A percentile compares a stretch with the other conserved stretches of the same genome.
phyloP scores from a whole-genome alignment of 2,797 vertebrate species.

The Lindbergichthys nudifrons region DNA sequence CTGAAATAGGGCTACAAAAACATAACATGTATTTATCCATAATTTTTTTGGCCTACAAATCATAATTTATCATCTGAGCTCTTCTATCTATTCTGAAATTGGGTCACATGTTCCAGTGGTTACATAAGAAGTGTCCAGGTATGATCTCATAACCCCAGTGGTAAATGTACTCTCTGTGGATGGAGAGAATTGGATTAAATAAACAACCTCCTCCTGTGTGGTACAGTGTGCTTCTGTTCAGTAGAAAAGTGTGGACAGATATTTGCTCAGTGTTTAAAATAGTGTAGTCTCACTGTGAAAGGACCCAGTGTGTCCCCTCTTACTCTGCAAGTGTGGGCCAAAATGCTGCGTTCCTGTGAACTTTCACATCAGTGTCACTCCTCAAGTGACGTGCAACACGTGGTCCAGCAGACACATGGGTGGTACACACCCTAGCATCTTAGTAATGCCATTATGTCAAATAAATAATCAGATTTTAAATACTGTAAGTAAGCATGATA shows the following conservation, averaged over 20 bases:
- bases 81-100: neutral
- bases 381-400: neutral
- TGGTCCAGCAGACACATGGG: neutral
- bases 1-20: neutral
- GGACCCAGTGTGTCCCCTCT: neutral
- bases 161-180: neutral
- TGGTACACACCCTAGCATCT: neutral
- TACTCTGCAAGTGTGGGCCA: neutral
- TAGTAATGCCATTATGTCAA: neutral
- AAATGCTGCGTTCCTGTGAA: conserved; percentile 3
- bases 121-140: neutral
- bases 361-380: conserved; percentile 5
- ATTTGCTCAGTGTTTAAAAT: conserved; percentile 1
- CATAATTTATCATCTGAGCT: neutral
- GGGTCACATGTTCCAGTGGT: neutral
- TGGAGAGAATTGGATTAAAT: neutral
- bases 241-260: neutral
- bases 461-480: no score
- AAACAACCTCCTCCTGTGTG: neutral
- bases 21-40: neutral
- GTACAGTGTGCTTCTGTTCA: neutral
- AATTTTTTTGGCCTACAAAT: neutral
- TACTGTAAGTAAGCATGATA: neutral
- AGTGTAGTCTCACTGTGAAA: neutral
- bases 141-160: neutral